Conservation (phyloP, 1,140 invertebrate species). For the Zaprionus kolodkinae region DNA sequence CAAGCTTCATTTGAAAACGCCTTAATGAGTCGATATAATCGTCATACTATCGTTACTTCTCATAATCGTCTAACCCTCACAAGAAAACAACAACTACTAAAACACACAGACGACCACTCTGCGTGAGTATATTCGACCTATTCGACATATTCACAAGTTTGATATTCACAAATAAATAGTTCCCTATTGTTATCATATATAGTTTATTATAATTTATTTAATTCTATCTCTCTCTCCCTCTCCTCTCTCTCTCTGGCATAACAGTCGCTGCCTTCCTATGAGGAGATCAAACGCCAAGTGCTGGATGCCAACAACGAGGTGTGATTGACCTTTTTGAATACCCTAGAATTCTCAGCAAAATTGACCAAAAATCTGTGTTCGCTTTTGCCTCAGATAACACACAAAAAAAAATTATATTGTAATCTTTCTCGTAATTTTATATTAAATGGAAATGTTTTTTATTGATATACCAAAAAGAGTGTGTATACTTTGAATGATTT, state of each 20-base stretch:
- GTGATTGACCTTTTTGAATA: slow-evolving; percentile 19
- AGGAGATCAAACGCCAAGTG: slow-evolving; percentile 65
- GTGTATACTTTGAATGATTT: not conserved
- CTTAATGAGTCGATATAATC: not conserved
- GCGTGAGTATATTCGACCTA: slow-evolving; percentile 49
- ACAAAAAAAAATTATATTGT: slow-evolving; percentile 16
- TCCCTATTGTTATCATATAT: too few species aligned
- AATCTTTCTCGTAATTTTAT: slow-evolving; percentile 27
- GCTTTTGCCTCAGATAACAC: slow-evolving; percentile 49
- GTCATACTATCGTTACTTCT: slow-evolving; percentile 17
- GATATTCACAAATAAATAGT: not conserved
- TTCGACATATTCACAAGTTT: not conserved
- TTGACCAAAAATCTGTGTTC: slow-evolving; percentile 62
- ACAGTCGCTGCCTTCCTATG: slow-evolving; percentile 63
- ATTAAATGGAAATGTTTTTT: slow-evolving; percentile 39
- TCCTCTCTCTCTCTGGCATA: not conserved
- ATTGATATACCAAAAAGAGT: slow-evolving; percentile 13
- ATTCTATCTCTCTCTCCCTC: not conserved
- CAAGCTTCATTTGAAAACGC: slow-evolving; percentile 19
- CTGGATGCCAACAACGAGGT: slow-evolving; percentile 72
- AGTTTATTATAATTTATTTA: not conserved
- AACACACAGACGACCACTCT: slow-evolving; percentile 18
- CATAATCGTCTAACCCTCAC: slow-evolving; percentile 23
- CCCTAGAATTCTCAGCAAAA: slow-evolving; percentile 60
- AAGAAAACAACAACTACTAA: slow-evolving; percentile 26